Evolutionary conservation across 2,797 vertebrate genomes (phyloP).

Genomic region (Helicolenus hilgendorfi): DNA sequence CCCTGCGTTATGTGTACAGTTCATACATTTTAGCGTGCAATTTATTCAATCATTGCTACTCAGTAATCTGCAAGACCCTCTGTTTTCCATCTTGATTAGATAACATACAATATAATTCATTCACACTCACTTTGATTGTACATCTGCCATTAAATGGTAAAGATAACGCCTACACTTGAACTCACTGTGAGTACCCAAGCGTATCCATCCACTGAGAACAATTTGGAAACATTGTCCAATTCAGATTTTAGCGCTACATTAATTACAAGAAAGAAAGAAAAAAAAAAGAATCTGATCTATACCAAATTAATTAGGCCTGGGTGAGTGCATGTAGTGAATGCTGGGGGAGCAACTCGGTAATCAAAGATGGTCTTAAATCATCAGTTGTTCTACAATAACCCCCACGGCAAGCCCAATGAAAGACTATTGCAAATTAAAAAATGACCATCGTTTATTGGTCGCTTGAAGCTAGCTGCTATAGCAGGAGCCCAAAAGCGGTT

Average conservation of each 20-base stretch:
- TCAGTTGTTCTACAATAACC: slow-evolving; percentile 66
- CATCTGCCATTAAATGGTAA: slow-evolving; percentile 56
- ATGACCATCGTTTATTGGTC: slow-evolving; percentile 71
- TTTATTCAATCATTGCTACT: slow-evolving; percentile 36
- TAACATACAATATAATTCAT: slow-evolving; percentile 41
- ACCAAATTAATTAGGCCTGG: slow-evolving; percentile 77
- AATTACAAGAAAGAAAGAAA: slow-evolving; percentile 42
- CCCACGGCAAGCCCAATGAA: slow-evolving; percentile 50
- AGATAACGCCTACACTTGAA: slow-evolving; percentile 52
- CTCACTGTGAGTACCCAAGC: slow-evolving; percentile 33
- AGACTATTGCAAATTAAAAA: slow-evolving; percentile 69
- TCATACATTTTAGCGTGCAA: neutral
- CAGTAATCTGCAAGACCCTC: slow-evolving; percentile 1
- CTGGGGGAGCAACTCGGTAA: slow-evolving; percentile 56
- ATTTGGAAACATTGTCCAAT: slow-evolving; percentile 39
- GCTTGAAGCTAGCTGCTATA: slow-evolving; percentile 61
- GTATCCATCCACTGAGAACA: slow-evolving; percentile 39
- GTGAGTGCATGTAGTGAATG: slow-evolving; percentile 58
- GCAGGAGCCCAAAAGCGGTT: slow-evolving; percentile 39
- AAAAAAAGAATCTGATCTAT: slow-evolving; percentile 63
- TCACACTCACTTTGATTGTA: slow-evolving; percentile 35
- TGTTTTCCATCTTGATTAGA: slow-evolving; percentile 35
- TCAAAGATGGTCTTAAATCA: slow-evolving; percentile 79
- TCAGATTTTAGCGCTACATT: slow-evolving; percentile 55
- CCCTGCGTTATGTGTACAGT: neutral